Conservation (phyloP, 2,797 vertebrate genomes). For the Lacerta bilineata region DNA sequence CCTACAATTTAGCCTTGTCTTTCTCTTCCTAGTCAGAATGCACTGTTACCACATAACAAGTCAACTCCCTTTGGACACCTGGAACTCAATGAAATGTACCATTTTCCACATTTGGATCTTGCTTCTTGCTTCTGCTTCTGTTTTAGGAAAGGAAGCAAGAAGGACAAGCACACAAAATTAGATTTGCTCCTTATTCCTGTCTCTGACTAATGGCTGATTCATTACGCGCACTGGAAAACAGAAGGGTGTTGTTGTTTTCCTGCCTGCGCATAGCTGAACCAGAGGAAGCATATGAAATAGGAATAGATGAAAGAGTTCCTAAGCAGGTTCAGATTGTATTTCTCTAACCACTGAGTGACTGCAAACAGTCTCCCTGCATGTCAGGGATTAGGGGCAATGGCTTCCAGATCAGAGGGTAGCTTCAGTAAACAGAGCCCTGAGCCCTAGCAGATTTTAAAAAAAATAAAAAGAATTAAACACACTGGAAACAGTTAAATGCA, state of each 20-base stretch:
- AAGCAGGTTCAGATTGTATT: neutral
- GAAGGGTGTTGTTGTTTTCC: neutral
- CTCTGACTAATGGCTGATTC: neutral
- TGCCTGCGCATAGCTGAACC: neutral
- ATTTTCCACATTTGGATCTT: neutral
- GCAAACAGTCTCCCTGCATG: neutral
- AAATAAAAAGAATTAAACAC: neutral
- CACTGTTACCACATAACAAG: too few relatives aligned
- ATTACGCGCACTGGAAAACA: neutral
- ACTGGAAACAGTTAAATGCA: slow-evolving; percentile 39
- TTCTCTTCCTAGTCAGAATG: too few relatives aligned
- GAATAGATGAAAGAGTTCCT: neutral
- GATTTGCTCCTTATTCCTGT: neutral
- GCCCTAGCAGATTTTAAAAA: neutral
- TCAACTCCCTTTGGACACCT: neutral
- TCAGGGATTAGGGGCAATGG: neutral
- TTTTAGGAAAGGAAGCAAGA: neutral
- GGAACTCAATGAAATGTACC: neutral
- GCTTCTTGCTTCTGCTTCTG: neutral
- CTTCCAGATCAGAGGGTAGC: neutral
- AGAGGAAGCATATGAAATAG: neutral
- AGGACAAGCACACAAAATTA: neutral
- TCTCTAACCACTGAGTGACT: neutral
- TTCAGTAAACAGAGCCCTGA: slow-evolving; percentile 39
- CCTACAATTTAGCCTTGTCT: too few relatives aligned